A percentile compares a stretch with the other conserved stretches of the same genome.
These are phyloP conservation scores for Zosterops japonicus DNA, from an alignment of 2,113 vertebrate species.

Conservation along the genomic window DNA sequence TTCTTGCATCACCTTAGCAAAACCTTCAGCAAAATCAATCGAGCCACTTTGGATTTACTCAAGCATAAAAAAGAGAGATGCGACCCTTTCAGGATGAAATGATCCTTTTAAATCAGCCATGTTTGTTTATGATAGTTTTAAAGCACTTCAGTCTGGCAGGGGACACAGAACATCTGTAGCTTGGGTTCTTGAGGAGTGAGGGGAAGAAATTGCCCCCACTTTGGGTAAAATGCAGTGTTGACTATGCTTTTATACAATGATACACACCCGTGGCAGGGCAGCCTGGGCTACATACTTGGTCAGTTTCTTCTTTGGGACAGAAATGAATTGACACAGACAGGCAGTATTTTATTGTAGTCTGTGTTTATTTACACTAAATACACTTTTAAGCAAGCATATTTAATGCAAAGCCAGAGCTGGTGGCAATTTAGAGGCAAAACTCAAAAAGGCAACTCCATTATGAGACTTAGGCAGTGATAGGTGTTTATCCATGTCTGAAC, in stretches of 20 bases:
- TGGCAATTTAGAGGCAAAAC: background rate
- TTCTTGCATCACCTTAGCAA: background rate
- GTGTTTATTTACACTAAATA: background rate
- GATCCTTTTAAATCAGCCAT: background rate
- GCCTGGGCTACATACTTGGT: background rate
- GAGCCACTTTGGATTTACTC: background rate
- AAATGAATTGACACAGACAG: background rate
- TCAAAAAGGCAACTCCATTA: background rate
- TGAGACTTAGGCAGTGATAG: background rate
- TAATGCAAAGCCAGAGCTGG: background rate
- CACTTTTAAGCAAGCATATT: background rate
- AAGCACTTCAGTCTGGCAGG: background rate
- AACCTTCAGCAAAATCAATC: background rate
- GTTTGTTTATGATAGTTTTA: constrained; percentile 55
- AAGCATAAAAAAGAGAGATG: constrained; percentile 27
- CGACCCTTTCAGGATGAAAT: constrained; percentile 7
- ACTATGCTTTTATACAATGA: background rate
- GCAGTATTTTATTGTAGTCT: background rate
- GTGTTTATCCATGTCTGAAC: background rate
- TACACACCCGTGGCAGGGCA: background rate
- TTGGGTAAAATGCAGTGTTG: constrained; percentile 9
- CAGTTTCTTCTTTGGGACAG: background rate
- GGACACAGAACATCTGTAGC: constrained; percentile 39
- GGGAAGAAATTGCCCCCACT: background rate
- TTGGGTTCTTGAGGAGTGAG: background rate